Evolutionary conservation across 2,888 invertebrate species (phyloP), one percentile per base, ranked within the genome.

Genomic region (Baronia brevicornis): DNA sequence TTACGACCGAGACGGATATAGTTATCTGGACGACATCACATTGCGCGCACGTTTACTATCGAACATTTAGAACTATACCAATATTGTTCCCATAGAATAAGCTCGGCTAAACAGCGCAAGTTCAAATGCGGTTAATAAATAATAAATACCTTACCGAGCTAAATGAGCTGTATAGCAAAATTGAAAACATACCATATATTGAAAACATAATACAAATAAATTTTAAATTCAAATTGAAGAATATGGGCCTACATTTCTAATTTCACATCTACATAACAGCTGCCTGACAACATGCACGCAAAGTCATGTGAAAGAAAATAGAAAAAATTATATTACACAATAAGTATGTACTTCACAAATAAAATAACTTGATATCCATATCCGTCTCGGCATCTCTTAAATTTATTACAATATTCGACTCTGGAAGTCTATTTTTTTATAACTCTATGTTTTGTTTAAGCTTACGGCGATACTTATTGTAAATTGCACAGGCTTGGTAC

Each of bases 41-140:
- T 60, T 70, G 69, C 70, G 70, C 65, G 69, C 66, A 67, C 54
- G 62, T 38, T 39, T 30, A 43, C 52, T 63, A 58, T 57, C 64
- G 54, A 56, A 53, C 51, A 58, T 53, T 53, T 49, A 58, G 51
- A 51, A 54, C 59, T 71, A 73, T 56, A 60, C 71, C 71, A 72
- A 71, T 68, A 75, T 82, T 82, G 82, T 75, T 82, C 80, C 82
- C 82, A 66, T 64, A 65, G 56, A 68, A 60, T 80, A 82, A 82
- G 80, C 80, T 79, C 80, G 67, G 69, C 75, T 69, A 65, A 79
- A 73, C 56, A 51, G 42, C 49, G 38, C 48, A 46, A 47, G 41
- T 42, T n/a, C 43, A 52, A 46, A 54, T 51, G 43, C 46, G 43
- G 54, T 49, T 55, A 52, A 44, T 43, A 46, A 27, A 27, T 58